Conservation (phyloP, 2,113 vertebrate species). For the Tonatia bakeri region DNA sequence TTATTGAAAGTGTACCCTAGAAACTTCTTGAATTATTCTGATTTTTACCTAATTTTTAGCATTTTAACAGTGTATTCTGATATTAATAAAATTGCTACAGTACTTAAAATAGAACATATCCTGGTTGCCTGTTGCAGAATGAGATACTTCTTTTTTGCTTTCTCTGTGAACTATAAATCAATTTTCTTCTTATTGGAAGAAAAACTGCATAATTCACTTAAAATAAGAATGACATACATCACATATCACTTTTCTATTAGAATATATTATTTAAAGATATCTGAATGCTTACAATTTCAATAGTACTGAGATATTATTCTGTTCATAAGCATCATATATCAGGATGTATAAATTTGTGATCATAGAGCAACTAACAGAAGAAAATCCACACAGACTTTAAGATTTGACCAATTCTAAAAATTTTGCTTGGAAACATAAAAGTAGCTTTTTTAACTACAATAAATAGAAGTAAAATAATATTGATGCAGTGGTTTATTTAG, state of each 20-base stretch:
- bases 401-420: constrained; percentile 2
- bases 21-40: neutral
- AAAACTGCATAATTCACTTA: constrained; percentile 28
- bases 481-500: neutral
- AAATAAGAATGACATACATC: neutral
- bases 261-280: neutral
- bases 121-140: neutral
- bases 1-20: neutral
- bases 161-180: constrained; percentile 16
- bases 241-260: constrained; percentile 26
- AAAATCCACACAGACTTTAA: neutral
- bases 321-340: neutral
- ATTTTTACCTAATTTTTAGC: neutral
- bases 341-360: neutral
- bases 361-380: neutral
- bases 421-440: neutral
- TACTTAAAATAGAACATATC: neutral
- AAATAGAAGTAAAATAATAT: neutral
- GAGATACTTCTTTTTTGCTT: neutral
- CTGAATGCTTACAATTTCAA: neutral
- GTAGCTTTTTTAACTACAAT: neutral
- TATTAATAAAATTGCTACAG: neutral
- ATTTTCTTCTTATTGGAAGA: neutral
- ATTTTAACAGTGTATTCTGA: neutral
- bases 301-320: constrained; percentile 2